Base-by-base conservation (phyloP, 2,888 invertebrate genomes). In the Frankliniella fusca region DNA sequence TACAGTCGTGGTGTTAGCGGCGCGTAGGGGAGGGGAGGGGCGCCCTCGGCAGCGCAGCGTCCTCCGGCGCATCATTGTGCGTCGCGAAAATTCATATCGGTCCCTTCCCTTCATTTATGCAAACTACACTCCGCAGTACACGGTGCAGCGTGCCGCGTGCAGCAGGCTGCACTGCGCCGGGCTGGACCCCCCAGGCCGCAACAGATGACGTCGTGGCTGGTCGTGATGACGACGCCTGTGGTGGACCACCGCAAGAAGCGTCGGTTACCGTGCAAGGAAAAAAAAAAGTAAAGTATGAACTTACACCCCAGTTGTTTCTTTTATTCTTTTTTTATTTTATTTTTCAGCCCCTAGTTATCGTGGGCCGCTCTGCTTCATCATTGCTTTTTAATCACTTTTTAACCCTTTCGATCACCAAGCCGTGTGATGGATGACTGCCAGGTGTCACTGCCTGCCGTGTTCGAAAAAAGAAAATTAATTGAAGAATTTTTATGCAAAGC, bases 351-450 rank as follows among this genome's bases (percentile, higher is more conserved):
- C 38, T 38, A 38, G 38, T 38, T 38, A 38, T 38, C 38, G 38
- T 38, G 5, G 38, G 38, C 38, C 38, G 38, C 38, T 38, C 38
- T 38, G 38, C 38, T 38, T 2, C 38, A 38, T 38, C 27, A 27
- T 76, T 27, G 23, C 70, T 76, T 27, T 76, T 76, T 76, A 76
- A 76, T 76, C 27, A 76, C 27, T 27, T 27, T 76, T 76, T 76
- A 12, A 38, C 38, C 70, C 12, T 0, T 76, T 27, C 27, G 70
- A 76, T 8, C 70, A 12, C 38, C 38, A 3, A 5, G 3, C 70
- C 70, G 11, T 70, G 27, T 76, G 70, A 76, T 76, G 23, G 70
- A 76, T 76, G 70, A 23, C 54, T 54, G 15, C 5, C 54, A 54
- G 38, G 38, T 38, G 38, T 38, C 38, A 5, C 3, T 38, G 54